Base-by-base conservation (phyloP, 2,797 vertebrate species). In the Myotis myotis region DNA sequence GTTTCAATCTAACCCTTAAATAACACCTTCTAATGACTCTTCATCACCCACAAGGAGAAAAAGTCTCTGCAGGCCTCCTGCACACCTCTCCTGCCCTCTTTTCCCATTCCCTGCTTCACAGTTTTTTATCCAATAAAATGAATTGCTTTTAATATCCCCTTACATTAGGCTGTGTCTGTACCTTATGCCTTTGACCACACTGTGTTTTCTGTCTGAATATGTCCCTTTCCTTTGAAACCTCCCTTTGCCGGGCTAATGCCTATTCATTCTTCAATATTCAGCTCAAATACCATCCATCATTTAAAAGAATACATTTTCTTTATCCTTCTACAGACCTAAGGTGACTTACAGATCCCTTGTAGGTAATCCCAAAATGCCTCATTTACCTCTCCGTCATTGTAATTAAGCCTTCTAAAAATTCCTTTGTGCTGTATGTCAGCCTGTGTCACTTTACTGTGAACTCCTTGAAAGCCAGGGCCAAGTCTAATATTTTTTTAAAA, bases 281-380 rank as follows among this genome's bases (percentile, higher is more conserved):
- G 68, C 17, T 68, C 22, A 79, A 10, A 55, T 74, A 85, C 41
- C 68, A 91, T 49, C 41, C 55, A 89, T 44, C 49, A 87, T 72
- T 82, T 91, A 82, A 74, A 60, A 82, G 68, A 82, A 96, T 92
- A 93, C 2, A 9, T 83, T 30, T 16, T n/a, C 38, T 89, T 64
- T 11, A 64, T 53, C 60, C 25, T 38, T 80, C 47, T 78, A 72
- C 62, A 91, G 60, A 75, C 68, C 81, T 80, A 47, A 93, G 16
- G 38, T 25, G 47, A 83, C 38, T 79, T 90, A 82, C 66, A 33
- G 57, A 53, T 93, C 64, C 25, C 51, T 93, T 94, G 20, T 33
- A 70, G 62, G 36, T 88, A 38, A 79, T 78, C 79, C 38, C 66
- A 80, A 89, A 95, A 90, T 53, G 70, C 13, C 17, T 36, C 17